These are phyloP conservation scores for Andrena praecox DNA, from an alignment of 2,888 invertebrate genomes.

Conservation along the genomic window DNA sequence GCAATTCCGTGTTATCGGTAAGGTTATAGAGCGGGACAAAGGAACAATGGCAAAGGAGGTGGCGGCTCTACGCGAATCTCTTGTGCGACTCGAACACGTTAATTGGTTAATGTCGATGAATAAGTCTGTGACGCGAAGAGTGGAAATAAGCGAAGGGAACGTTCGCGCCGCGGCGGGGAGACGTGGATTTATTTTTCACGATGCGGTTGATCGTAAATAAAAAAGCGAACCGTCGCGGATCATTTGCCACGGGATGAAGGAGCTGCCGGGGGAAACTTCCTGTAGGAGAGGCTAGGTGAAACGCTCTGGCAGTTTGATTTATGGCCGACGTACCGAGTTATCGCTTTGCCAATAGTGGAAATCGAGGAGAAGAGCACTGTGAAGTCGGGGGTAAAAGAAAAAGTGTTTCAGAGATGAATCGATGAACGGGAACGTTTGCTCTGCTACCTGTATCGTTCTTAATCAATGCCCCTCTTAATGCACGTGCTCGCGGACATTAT, in stretches of 20 bases:
- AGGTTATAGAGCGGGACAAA: background rate
- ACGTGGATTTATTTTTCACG: constrained; percentile 57
- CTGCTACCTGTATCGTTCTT: constrained; percentile 45
- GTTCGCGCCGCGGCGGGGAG: constrained; percentile 3
- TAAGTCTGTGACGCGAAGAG: background rate
- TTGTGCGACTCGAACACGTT: background rate
- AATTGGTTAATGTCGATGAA: constrained; percentile 22
- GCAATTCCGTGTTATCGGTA: constrained; percentile 5
- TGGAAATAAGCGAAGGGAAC: constrained; percentile 18
- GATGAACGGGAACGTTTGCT: constrained; percentile 77
- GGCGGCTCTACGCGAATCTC: constrained; percentile 5
- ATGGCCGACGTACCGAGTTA: constrained; percentile 83
- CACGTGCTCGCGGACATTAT: constrained; percentile 4
- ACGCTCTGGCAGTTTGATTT: constrained; percentile 82
- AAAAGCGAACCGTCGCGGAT: constrained; percentile 66
- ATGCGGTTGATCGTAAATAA: constrained; percentile 55
- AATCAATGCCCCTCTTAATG: constrained; percentile 42
- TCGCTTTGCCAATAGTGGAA: constrained; percentile 83
- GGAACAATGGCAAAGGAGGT: background rate
- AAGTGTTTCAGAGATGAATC: constrained; percentile 75
- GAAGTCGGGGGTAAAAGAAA: constrained; percentile 72
- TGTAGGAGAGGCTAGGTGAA: constrained; percentile 72
- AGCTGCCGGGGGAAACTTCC: constrained; percentile 64
- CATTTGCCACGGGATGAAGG: constrained; percentile 74
- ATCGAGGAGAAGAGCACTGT: constrained; percentile 73